These are phyloP conservation scores for Cordilura impudica DNA, from an alignment of 2,888 invertebrate genomes.

Conservation along the genomic window DNA sequence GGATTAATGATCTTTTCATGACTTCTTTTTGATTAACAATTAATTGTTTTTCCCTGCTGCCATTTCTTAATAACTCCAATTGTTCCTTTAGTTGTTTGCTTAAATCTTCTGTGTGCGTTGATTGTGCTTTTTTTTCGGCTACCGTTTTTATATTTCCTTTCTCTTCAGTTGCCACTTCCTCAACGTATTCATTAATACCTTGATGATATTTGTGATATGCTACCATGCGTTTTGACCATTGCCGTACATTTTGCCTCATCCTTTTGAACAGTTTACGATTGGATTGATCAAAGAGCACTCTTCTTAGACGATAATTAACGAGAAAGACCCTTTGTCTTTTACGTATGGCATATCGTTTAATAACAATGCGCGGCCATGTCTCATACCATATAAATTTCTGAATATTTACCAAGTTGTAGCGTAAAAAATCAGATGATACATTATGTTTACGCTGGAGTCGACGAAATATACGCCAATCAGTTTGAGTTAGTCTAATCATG, in stretches of 20 bases:
- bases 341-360: slow-evolving; percentile 70
- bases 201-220: slow-evolving; percentile 66
- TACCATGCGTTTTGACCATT: slow-evolving; percentile 72
- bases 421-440: slow-evolving; percentile 69
- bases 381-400: slow-evolving; percentile 71
- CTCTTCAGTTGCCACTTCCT: slow-evolving; percentile 58
- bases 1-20: not conserved
- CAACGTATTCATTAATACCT: slow-evolving; percentile 67
- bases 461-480: slow-evolving; percentile 66
- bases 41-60: slow-evolving; percentile 69
- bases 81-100: slow-evolving; percentile 74
- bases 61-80: slow-evolving; percentile 71
- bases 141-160: slow-evolving; percentile 21
- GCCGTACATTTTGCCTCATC: slow-evolving; percentile 67
- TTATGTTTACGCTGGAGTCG: slow-evolving; percentile 70
- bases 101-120: slow-evolving; percentile 67
- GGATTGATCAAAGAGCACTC: slow-evolving; percentile 71
- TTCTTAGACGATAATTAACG: slow-evolving; percentile 65
- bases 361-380: slow-evolving; percentile 68
- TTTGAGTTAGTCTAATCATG: slow-evolving; percentile 65
- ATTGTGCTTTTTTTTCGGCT: slow-evolving; percentile 17
- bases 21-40: slow-evolving; percentile 64
- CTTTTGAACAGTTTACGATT: slow-evolving; percentile 67
- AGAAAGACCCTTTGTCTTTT: slow-evolving; percentile 67
- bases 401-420: slow-evolving; percentile 69